Conservation (phyloP, 1,140 invertebrate species). For the Drosophila guanche region DNA sequence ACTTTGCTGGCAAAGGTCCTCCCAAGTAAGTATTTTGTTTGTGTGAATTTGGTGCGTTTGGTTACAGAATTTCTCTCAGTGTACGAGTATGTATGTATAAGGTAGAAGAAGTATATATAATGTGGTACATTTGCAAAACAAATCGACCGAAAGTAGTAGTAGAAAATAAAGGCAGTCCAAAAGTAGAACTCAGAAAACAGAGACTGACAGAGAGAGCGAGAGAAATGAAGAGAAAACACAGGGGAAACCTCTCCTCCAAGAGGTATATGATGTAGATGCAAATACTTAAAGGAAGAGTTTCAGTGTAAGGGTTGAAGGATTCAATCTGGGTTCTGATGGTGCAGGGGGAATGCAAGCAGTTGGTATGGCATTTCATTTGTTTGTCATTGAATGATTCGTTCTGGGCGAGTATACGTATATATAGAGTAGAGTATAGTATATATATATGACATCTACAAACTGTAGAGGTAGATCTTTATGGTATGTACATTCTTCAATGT, state of each 20-base stretch:
- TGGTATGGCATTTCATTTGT: conserved; percentile 12
- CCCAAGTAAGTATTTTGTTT: conserved; percentile 39
- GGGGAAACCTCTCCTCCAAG: conserved; percentile 1
- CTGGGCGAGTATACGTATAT: conserved; percentile 18
- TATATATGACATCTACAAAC: conserved; percentile 35
- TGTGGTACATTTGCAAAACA: conserved; percentile 71
- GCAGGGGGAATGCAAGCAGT: conserved; percentile 39
- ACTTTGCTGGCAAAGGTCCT: conserved; percentile 18
- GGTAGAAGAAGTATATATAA: conserved; percentile 56
- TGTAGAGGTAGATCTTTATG: conserved; percentile 7
- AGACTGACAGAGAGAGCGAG: conserved; percentile 13
- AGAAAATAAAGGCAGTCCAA: conserved; percentile 58
- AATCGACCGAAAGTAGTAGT: conserved; percentile 56
- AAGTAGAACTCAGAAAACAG: conserved; percentile 33
- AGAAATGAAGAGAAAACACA: conserved; percentile 18
- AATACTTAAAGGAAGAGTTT: not conserved
- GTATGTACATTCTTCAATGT: conserved; percentile 59
- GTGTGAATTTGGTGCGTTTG: conserved; percentile 75
- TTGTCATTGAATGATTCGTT: conserved; percentile 8
- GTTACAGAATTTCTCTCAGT: conserved; percentile 57
- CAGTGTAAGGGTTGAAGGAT: conserved; percentile 1
- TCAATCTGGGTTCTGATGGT: conserved; percentile 23
- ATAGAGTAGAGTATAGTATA: conserved; percentile 10
- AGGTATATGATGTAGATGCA: conserved; percentile 15
- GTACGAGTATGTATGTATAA: conserved; percentile 25